Evolutionary conservation across 2,797 vertebrate genomes (phyloP), one percentile per base, ranked within the genome.

Genomic region (Potorous gilbertii): DNA sequence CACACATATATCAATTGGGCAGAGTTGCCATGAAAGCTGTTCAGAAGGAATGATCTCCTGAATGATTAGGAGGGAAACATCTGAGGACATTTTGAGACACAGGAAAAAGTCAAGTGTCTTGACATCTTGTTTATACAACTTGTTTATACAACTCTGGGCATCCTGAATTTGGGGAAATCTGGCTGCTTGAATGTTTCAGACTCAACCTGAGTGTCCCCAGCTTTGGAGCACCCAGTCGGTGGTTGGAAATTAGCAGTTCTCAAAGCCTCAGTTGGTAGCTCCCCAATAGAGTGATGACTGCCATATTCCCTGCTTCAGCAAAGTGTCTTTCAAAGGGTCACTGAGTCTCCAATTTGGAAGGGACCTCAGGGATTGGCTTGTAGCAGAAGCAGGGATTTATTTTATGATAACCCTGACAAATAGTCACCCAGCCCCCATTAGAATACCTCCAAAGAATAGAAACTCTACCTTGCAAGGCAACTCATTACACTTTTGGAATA

Each of bases 1-100:
- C 59, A 56, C 93, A 91, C n/a, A 89, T 62, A 94, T 97, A 92
- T 94, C 54, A 95, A 91, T 55, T 90, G 56, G 28, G 11, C 92
- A 92, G 55, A 90, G 8, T 89, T n/a, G 9, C 18, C 66, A 27
- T 93, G 54, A 96, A 54, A 93, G 93, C 34, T 66, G 14, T 66
- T 14, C 40, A 91, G 91, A 92, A 95, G 91, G 24, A 90, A 81
- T 3, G 54, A 29, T 31, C 81, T 90, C 13, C 55, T 57, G 87
- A 92, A 59, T 91, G 96, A 96, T 4, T 87, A 66, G 11, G 66
- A 96, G 24, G 31, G 54, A 94, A 95, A 94, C 34, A 27, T 40
- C 27, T 90, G 56, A 74, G 27, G 91, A 55, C n/a, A 40, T 92
- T 93, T 87, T 90, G 56, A 96, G 92, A 52, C 3, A 3, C 18